Conservation (phyloP, 2,888 invertebrate genomes). For the Pristionchus maxplancki region DNA sequence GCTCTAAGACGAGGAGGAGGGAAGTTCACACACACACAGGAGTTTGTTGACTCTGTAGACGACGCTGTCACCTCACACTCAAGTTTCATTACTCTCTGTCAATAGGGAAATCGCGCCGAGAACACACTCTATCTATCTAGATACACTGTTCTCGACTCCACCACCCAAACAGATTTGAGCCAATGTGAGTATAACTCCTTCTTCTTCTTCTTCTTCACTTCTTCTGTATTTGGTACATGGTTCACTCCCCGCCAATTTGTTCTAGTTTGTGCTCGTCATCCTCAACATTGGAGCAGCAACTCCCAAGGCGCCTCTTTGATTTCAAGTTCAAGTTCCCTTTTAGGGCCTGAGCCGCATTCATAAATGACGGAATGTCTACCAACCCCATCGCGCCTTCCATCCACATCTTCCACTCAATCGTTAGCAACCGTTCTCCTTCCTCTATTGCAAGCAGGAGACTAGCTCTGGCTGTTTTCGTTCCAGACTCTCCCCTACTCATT, state of each 20-base stretch:
- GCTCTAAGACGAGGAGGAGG: neutral
- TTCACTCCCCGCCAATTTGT: too few relatives aligned
- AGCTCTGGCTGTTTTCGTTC: constrained; percentile 14
- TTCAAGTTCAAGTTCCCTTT: neutral
- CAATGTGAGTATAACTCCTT: neutral
- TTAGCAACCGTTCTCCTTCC: neutral
- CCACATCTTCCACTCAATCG: neutral
- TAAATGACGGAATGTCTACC: neutral
- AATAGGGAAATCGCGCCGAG: neutral
- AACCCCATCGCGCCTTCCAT: neutral
- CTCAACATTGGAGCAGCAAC: too few relatives aligned
- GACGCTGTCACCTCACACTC: neutral
- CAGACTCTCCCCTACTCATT: constrained; percentile 22
- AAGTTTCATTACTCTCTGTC: constrained; percentile 29
- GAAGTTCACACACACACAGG: neutral
- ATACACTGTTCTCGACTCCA: neutral
- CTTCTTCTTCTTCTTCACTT: too few relatives aligned
- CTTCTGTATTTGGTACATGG: too few relatives aligned
- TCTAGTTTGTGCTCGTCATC: too few relatives aligned
- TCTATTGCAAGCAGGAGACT: neutral
- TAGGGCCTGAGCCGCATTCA: too few relatives aligned
- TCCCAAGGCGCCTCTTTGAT: too few relatives aligned
- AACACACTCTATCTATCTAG: neutral
- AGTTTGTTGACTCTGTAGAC: constrained; percentile 11
- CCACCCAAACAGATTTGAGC: neutral